Evolutionary conservation across 2,113 vertebrate species (phyloP).

Genomic region (Neotoma lepida): DNA sequence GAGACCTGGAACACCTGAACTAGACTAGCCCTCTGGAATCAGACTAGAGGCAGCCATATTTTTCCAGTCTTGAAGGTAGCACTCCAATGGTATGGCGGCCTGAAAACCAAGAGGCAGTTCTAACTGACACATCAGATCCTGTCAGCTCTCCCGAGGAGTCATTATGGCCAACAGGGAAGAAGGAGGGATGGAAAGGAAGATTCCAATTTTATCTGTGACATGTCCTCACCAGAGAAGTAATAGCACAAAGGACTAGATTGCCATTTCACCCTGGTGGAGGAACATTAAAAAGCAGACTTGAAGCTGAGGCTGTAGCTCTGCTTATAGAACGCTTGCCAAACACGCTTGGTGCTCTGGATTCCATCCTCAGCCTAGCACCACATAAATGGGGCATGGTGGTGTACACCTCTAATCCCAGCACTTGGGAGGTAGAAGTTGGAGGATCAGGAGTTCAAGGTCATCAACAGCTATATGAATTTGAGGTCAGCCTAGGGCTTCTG

Average conservation of each 20-base stretch:
- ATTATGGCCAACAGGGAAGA: background rate
- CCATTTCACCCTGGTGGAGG: background rate
- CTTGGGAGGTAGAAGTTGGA: background rate
- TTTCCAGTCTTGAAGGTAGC: background rate
- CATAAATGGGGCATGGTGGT: background rate
- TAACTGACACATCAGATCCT: background rate
- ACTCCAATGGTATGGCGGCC: background rate
- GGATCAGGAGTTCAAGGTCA: background rate
- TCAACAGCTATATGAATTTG: background rate
- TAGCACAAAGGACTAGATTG: background rate
- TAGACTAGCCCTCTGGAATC: background rate
- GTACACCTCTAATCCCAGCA: background rate
- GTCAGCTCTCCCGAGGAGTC: background rate
- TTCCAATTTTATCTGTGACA: background rate
- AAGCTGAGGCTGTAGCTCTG: rapidly evolving
- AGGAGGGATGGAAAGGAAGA: background rate
- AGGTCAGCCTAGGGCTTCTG: background rate
- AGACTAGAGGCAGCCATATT: background rate
- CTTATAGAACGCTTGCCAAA: too few relatives aligned
- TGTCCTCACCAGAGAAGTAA: background rate
- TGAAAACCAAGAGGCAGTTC: background rate
- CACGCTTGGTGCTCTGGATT: background rate
- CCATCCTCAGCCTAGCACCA: too few relatives aligned
- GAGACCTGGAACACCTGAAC: constrained; percentile 16
- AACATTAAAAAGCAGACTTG: background rate